Conservation (phyloP, 2,888 invertebrate species). For the Drosophila kuntzei region DNA sequence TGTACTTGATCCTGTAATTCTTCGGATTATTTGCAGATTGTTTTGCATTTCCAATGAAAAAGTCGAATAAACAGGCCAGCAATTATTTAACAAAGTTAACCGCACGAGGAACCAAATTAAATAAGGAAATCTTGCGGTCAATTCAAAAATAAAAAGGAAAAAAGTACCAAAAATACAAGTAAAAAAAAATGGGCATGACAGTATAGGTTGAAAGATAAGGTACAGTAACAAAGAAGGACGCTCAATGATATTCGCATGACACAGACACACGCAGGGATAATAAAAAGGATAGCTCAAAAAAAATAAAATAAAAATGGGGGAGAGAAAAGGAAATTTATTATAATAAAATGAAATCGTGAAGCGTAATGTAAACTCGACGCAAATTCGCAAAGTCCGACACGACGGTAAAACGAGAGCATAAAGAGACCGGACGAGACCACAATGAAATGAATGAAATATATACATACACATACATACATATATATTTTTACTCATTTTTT, state of each 20-base stretch:
- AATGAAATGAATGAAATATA: constrained; percentile 72
- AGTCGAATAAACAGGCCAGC: background rate
- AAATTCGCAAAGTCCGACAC: constrained; percentile 57
- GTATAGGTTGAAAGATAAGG: constrained; percentile 49
- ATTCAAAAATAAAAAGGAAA: constrained; percentile 21
- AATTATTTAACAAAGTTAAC: constrained; percentile 16
- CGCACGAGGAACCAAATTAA: constrained; percentile 47
- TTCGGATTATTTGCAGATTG: background rate
- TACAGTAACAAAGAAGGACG: constrained; percentile 33
- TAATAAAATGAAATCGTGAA: constrained; percentile 58
- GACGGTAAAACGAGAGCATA: constrained; percentile 27
- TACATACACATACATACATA: constrained; percentile 42
- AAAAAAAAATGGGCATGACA: constrained; percentile 25
- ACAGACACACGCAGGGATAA: constrained; percentile 24
- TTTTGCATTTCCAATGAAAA: background rate
- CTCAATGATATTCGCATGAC: constrained; percentile 23
- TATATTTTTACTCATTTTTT: constrained; percentile 13
- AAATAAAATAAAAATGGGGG: too few relatives aligned
- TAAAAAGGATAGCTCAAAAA: constrained; percentile 24
- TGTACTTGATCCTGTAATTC: background rate
- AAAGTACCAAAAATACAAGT: constrained; percentile 9
- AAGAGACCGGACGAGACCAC: constrained; percentile 60
- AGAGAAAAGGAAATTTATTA: constrained; percentile 24
- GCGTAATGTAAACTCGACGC: constrained; percentile 57
- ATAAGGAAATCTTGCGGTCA: constrained; percentile 59